Evolutionary conservation across 2,797 vertebrate species (phyloP).

Genomic region (Valencia hispanica): DNA sequence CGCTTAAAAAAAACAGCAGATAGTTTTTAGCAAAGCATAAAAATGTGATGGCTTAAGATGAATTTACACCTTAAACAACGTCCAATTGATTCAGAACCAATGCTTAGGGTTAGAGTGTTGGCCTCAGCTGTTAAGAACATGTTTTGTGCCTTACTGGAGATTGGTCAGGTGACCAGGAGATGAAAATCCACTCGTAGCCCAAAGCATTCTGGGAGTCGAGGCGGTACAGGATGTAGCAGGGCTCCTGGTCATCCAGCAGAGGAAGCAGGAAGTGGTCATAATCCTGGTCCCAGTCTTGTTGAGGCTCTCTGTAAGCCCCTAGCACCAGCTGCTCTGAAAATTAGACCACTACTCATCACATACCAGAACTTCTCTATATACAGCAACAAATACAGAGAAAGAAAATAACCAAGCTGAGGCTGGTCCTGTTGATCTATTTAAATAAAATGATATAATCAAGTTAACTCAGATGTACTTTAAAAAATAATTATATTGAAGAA

Average conservation of each 20-base stretch:
- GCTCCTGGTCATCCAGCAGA: conserved; percentile 89
- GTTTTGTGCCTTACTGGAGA: conserved; percentile 85
- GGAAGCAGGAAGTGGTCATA: conserved; percentile 91
- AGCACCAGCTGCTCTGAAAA: conserved; percentile 96
- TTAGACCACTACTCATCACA: conserved; percentile 76
- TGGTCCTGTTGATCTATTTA: too few species aligned
- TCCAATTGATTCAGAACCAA: not conserved
- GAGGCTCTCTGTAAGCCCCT: conserved; percentile 89
- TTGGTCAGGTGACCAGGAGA: conserved; percentile 98
- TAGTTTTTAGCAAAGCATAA: not conserved
- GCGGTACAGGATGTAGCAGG: conserved; percentile 95
- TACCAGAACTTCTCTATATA: conserved; percentile 29
- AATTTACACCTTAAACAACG: not conserved
- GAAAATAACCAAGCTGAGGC: not conserved
- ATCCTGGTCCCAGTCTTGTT: conserved; percentile 91
- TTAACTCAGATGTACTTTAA: too few species aligned
- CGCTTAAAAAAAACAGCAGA: not conserved
- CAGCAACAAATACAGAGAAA: not conserved
- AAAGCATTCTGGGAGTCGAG: conserved; percentile 96
- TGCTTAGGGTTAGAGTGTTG: not conserved
- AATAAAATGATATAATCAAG: too few species aligned
- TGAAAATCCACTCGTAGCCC: conserved; percentile 97
- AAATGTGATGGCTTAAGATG: not conserved
- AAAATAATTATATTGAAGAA: too few species aligned
- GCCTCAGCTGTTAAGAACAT: not conserved